Base-by-base conservation (phyloP, 2,113 vertebrate species). In the Hyperoodon ampullatus region DNA sequence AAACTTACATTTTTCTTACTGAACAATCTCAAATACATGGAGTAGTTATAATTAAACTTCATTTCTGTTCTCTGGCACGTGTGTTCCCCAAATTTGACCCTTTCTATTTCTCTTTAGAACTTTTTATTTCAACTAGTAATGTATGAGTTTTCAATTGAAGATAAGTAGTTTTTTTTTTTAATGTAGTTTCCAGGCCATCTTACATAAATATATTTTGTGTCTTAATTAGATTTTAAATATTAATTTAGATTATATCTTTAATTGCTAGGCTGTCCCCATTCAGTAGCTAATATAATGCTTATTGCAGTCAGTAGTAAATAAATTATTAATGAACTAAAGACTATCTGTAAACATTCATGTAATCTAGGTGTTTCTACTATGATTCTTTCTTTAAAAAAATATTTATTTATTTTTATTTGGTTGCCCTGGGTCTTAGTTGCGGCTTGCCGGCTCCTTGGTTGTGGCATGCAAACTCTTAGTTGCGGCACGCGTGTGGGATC, bases 161-260 rank as follows among this genome's bases (percentile, higher is more conserved):
- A 77, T 60, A 13, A 86, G 65, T 96, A 68, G 11, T 6, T 50
- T 33, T 19, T 24, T 60, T 87, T 93, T 91, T 5, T 65, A 91
- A 86, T 89, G 14, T n/a, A 24, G 65, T 91, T 93, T 97, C 39
- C 82, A 96, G 71, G 71, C 77, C 95, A 47, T 94, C 65, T 91
- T 39, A 88, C 44, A 0, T 63, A 90, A 93, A 15, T 93, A 55
- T 90, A 65, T 78, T 96, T 94, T 97, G 53, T 88, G 18, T 80
- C 60, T 97, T 97, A 90, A 90, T 96, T 95, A 93, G 84, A 74
- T 94, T 97, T 95, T 94, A 58, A 95, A 96, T 53, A 90, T 93
- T 95, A 94, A 80, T 47, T 75, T 18, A 70, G 77, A 71, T 82
- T 84, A 63, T 65, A 24, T 90, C 58, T 93, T 88, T 96, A 94